phyloP scores from a whole-genome alignment of 2,888 invertebrate species.

The Lepidochitona cinerea region DNA sequence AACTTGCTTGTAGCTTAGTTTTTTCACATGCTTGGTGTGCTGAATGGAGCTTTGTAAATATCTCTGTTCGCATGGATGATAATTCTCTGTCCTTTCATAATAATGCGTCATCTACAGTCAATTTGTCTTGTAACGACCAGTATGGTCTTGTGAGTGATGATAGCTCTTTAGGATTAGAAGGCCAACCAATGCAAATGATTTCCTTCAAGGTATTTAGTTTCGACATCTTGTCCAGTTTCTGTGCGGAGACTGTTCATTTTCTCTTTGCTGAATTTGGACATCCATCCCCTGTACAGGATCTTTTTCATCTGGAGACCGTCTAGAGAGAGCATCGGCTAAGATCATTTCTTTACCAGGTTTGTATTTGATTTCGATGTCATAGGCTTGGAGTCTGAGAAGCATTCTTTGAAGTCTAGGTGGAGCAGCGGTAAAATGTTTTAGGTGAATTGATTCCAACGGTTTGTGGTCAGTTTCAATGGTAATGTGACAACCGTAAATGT shows the following conservation, averaged over 20 bases:
- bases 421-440: constrained; percentile 17
- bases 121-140: constrained; percentile 20
- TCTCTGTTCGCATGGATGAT: too few relatives aligned
- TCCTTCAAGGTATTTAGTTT: constrained; percentile 15
- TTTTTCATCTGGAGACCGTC: not conserved
- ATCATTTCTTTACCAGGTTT: constrained; percentile 27
- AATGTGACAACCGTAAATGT: constrained; percentile 20
- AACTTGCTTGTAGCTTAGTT: constrained; percentile 18
- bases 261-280: constrained; percentile 12
- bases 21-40: constrained; percentile 21
- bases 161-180: constrained; percentile 3
- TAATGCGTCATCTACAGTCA: constrained; percentile 21
- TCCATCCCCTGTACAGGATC: constrained; percentile 12
- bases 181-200: constrained; percentile 19
- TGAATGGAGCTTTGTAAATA: constrained; percentile 19
- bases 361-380: constrained; percentile 22
- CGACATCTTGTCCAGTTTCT: constrained; percentile 1
- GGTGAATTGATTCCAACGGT: constrained; percentile 24
- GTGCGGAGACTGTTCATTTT: not conserved
- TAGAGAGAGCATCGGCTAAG: constrained; percentile 28
- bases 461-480: constrained; percentile 22
- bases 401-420: constrained; percentile 28
- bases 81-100: constrained; percentile 25
- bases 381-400: constrained; percentile 27
- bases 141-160: constrained; percentile 15